Evolutionary conservation across 2,888 invertebrate genomes (phyloP).

Genomic region (Agonum fuliginosum): DNA sequence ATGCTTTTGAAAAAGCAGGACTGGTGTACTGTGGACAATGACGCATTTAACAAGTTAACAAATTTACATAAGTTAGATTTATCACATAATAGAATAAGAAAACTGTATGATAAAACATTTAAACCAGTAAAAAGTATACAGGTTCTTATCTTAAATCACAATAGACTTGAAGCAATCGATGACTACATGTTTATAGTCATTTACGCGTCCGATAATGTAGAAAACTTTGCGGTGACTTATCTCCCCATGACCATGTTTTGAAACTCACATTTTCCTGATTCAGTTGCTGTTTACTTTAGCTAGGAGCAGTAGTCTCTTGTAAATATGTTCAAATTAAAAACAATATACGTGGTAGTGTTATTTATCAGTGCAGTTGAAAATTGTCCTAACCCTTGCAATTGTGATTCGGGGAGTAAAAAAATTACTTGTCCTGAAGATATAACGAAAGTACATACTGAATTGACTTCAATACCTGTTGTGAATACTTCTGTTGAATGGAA

Average conservation of each 20-base stretch:
- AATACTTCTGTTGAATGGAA: not conserved
- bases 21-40: no score
- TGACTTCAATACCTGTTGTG: not conserved
- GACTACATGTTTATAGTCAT: no score
- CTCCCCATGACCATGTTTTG: not conserved
- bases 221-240: not conserved
- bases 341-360: not conserved
- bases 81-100: not conserved
- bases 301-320: not conserved
- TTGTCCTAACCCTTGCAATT: not conserved
- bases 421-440: not conserved
- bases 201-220: not conserved
- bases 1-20: no score
- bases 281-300: not conserved
- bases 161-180: not conserved
- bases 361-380: not conserved
- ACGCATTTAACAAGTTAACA: not conserved
- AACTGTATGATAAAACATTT: not conserved
- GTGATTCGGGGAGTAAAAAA: not conserved
- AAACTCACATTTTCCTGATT: not conserved
- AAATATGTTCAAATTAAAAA: not conserved
- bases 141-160: not conserved
- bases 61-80: constrained; percentile 6
- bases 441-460: no score
- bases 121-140: not conserved